Evolutionary conservation across 2,888 invertebrate genomes (phyloP), one percentile per base, ranked within the genome.

Genomic region (Eugnorisma glareosa): DNA sequence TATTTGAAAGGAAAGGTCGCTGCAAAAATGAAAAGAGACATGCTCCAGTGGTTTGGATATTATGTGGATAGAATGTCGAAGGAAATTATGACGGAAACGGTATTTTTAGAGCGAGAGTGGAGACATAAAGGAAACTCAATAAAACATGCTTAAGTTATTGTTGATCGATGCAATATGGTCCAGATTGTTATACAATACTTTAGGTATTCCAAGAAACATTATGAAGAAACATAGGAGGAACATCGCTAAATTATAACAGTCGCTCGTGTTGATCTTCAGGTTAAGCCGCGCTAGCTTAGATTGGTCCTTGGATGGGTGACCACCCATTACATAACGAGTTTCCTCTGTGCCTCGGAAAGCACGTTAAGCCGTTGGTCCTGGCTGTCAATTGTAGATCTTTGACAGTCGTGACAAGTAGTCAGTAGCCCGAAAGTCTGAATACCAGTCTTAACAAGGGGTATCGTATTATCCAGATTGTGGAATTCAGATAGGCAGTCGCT

Each of bases 1-100:
- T 82, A 82, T 83, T 82, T 82, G 77, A 77, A 85, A 67, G 73
- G 85, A 81, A 85, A 83, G 85, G 85, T 83, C 72, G 81, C 57
- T 81, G 69, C 51, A 81, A 77, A 73, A 83, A 83, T 77, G 71
- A 82, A 82, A 83, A 73, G 64, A 48, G 21, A 66, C 54, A 64
- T 82, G 82, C 77, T 82, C 51, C 77, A 77, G 63, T 83, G 85
- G 74, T 43, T 77, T n/a, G 66, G 45, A 77, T 82, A 85, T 83
- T 85, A 83, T 77, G 72, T 74, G 66, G 66, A 77, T 57, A 57
- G 73, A 81, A 81, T 74, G 31, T 72, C 54, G 68, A 72, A 71
- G 71, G 68, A 77, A 85, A 85, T 85, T 85, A 81, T 77, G n/a
- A 81, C 28, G 54, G 63, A 68, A 81, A 81, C n/a, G 71, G 54